Evolutionary conservation across 2,113 vertebrate species (phyloP).

Genomic region (Haemorhous mexicanus): DNA sequence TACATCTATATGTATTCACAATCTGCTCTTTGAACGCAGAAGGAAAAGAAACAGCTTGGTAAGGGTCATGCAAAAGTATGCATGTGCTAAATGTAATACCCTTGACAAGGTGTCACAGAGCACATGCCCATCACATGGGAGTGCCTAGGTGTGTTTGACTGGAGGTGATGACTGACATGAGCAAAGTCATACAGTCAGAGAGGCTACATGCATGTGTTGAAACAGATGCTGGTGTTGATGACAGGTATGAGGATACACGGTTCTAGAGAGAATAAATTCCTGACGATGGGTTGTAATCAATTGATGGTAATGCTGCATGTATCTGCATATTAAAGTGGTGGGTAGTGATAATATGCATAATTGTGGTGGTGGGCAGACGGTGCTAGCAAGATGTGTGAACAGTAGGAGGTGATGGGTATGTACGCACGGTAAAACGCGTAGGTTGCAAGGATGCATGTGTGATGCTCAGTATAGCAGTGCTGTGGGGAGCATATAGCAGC

Average conservation of each 20-base stretch:
- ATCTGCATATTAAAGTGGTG: slow-evolving; percentile 35
- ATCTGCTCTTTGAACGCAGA: background rate
- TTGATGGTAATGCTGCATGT: background rate
- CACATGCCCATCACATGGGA: background rate
- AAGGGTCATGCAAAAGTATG: background rate
- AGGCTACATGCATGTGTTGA: background rate
- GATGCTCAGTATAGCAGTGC: background rate
- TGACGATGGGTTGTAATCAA: background rate
- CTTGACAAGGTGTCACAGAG: background rate
- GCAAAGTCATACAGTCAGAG: background rate
- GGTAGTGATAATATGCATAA: slow-evolving; percentile 11
- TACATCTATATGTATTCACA: background rate
- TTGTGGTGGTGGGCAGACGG: slow-evolving; percentile 5
- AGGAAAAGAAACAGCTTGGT: background rate
- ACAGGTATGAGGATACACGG: background rate
- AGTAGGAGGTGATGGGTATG: slow-evolving; percentile 36
- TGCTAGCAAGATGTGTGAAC: background rate
- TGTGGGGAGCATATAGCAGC: background rate
- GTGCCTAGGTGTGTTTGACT: background rate
- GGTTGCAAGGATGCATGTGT: background rate
- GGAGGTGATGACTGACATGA: background rate
- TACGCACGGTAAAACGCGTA: background rate
- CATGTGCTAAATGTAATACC: background rate
- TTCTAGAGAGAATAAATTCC: background rate
- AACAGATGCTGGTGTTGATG: background rate